phyloP scores from a whole-genome alignment of 2,888 invertebrate genomes.

The Melanostoma scalare region DNA sequence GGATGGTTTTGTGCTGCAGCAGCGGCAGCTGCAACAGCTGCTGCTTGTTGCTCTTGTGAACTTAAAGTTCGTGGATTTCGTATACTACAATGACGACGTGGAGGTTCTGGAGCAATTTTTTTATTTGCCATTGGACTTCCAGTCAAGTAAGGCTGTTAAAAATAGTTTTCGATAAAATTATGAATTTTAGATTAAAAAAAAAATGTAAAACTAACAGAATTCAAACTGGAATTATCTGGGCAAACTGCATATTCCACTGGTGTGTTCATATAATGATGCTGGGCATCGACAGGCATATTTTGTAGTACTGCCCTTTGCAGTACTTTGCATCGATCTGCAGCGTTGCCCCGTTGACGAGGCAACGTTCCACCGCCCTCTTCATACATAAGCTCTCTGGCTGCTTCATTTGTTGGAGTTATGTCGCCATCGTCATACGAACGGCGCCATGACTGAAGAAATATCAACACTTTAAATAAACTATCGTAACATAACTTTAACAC shows the following conservation, averaged over 20 bases:
- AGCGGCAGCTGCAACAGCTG: constrained; percentile 63
- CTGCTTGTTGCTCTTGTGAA: constrained; percentile 73
- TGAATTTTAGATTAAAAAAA: constrained; percentile 1
- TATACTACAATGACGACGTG: constrained; percentile 87
- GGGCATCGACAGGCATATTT: constrained; percentile 80
- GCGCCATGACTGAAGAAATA: constrained; percentile 84
- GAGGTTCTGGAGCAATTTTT: constrained; percentile 91
- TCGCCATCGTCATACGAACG: constrained; percentile 95
- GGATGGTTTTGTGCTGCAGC: constrained; percentile 74
- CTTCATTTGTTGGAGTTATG: constrained; percentile 93
- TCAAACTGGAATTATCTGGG: constrained; percentile 75
- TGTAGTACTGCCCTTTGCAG: constrained; percentile 80
- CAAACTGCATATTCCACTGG: constrained; percentile 79
- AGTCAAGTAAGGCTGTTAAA: constrained; percentile 83
- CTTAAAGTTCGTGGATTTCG: constrained; percentile 79
- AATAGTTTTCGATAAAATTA: neutral
- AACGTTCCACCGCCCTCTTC: constrained; percentile 91
- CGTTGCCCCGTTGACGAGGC: constrained; percentile 87
- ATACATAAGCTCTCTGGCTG: constrained; percentile 80
- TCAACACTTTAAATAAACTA: constrained; percentile 57
- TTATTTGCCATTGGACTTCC: constrained; percentile 89
- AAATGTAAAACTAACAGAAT: constrained; percentile 74
- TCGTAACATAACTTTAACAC: neutral
- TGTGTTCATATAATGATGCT: constrained; percentile 81
- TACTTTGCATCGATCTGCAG: constrained; percentile 74